Base-by-base conservation (phyloP, 2,113 vertebrate species). In the Notechis scutatus region DNA sequence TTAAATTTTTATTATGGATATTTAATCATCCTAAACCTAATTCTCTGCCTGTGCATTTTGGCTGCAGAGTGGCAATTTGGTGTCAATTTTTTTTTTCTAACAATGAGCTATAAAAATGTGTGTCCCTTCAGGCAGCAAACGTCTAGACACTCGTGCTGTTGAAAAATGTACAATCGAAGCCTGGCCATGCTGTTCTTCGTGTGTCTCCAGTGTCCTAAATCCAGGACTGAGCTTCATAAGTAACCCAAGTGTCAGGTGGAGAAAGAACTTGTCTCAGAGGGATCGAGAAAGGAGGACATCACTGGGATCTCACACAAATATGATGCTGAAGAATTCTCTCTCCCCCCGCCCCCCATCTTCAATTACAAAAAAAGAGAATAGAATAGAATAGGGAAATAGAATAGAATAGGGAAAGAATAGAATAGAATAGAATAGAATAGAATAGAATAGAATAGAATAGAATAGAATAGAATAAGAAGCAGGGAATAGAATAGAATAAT, bases 1-100 rank as follows among this genome's bases (percentile, higher is more conserved):
- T 39, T 34, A 39, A 85, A 45, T 89, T 93, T 94, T 92, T 94
- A 92, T 94, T 94, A 93, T 29, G 11, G 95, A 91, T 94, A 85
- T 81, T 89, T 93, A 85, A 55, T 94, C 24, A 88, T 93, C 8
- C 90, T 29, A 92, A 81, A 90, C 90, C 29, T 92, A 85, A 93
- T 92, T 94, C 69, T 91, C 90, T 93, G 56, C 74, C 81, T 94
- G 20, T 90, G 94, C 91, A 42, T 12, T 12, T 12, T 64, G 69
- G 89, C 92, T 88, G 42, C 34, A 88, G 23, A 91, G 15, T 52
- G n/a, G 50, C 87, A 59, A 91, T 87, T 90, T 39, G n/a, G 50
- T 87, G 81, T n/a, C 57, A 6, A 1, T 87, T 55, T 64, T 6
- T 59, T 59, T 45, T 90, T 87, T 64, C 20, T 9, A 91, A 93